Evolutionary conservation across 2,113 vertebrate species (phyloP), one percentile per base, ranked within the genome.

Genomic region (Centropristis striata): DNA sequence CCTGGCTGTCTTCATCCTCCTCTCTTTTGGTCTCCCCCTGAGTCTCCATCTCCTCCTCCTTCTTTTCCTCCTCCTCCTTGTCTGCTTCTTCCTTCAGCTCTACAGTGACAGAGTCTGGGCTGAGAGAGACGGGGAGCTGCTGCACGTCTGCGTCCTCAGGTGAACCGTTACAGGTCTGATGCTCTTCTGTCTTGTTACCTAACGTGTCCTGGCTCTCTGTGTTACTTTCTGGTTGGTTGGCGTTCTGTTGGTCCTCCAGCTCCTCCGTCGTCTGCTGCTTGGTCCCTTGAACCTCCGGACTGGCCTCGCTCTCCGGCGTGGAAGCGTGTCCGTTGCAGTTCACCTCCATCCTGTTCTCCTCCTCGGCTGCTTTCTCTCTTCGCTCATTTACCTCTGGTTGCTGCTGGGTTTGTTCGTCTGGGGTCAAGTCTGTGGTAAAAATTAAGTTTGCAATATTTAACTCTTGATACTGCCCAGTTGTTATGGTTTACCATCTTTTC

Each of bases 241-340:
- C 96, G 4, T 97, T 98, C 82, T 89, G 93, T 13, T 96, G 94
- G 86, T 97, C 96, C 60, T 96, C 95, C 74, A 92, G 92, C 1
- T 95, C 94, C 25, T 84, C 91, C 3, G 10, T 70, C 11, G 93
- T 92, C 85, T 91, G 88, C 7, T 91, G 88, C 7, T 94, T 92
- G 8, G 63, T 92, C 92, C 88, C 87, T 11, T 90, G 89, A 16
- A 76, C 92, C 23, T 90, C 77, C 0, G 80, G 71, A 49, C 83
- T 93, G 57, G 90, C 72, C 39, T 93, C 82, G 8, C 89, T 93
- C 47, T 93, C 92, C 4, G 90, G 84, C 32, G 72, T 37, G 81
- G 87, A 47, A 84, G 63, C 37, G 61, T 95, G 90, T 21, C 96
- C 96, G 1, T 97, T 97, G 90, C 95, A 96, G 85, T 96, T 97